Percentiles rank a stretch among this genome's conserved stretches.
Conservation (phyloP, 2,113 vertebrate species). For the Maylandia zebra region DNA sequence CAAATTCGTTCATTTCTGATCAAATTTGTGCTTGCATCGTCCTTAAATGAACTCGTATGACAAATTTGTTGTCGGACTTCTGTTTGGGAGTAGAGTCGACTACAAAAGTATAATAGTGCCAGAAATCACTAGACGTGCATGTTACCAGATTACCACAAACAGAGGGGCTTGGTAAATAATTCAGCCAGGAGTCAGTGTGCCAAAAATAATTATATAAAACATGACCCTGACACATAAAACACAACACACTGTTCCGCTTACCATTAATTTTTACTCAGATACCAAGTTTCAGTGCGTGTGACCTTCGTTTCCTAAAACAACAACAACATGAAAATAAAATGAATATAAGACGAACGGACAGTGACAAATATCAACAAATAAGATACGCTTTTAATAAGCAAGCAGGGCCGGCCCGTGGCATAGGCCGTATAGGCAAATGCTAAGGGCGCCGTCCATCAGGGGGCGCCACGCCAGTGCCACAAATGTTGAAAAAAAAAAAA, state of each 20-base stretch:
- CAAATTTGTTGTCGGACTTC: not conserved
- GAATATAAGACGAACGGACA: not conserved
- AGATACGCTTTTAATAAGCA: not conserved
- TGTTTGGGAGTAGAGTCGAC: not conserved
- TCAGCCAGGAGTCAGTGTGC: not conserved
- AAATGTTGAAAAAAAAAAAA: too few relatives aligned
- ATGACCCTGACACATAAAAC: not conserved
- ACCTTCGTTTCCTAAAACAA: not conserved
- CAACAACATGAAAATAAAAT: not conserved
- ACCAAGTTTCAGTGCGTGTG: not conserved
- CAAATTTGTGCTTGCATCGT: not conserved
- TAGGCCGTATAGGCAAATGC: too few relatives aligned
- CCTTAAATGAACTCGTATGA: not conserved
- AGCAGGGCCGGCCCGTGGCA: too few relatives aligned
- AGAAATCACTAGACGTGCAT: not conserved
- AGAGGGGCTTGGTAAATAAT: not conserved
- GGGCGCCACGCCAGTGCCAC: too few relatives aligned
- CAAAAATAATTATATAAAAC: not conserved
- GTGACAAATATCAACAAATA: not conserved
- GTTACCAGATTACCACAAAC: not conserved
- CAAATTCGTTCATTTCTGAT: not conserved
- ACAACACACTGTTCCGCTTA: not conserved
- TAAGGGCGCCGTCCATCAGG: too few relatives aligned
- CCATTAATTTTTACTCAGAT: not conserved
- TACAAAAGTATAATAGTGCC: not conserved